A percentile compares a stretch with the other conserved stretches of the same genome.
phyloP scores from a whole-genome alignment of 2,113 vertebrate species.

The Archilochus colubris region DNA sequence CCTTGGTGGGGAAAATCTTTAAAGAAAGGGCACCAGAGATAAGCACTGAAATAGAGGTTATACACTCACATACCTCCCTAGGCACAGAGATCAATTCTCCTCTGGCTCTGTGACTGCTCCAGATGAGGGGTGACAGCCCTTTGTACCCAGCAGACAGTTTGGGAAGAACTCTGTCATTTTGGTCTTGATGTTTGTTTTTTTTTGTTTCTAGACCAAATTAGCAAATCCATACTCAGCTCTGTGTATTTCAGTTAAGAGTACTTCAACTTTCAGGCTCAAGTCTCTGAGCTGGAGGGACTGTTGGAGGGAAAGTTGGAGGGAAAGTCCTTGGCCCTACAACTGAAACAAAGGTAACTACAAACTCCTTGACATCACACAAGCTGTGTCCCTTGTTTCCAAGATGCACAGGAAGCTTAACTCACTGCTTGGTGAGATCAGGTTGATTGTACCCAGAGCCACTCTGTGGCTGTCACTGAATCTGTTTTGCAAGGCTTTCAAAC shows the following conservation, averaged over 20 bases:
- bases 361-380: neutral
- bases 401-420: neutral
- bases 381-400: neutral
- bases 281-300: neutral
- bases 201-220: neutral
- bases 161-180: neutral
- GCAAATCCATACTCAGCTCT: neutral
- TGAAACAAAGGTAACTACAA: neutral
- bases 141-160: neutral
- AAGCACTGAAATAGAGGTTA: neutral
- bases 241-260: neutral
- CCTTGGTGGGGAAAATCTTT: neutral
- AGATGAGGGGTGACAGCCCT: neutral
- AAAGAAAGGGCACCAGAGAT: neutral
- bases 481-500: neutral
- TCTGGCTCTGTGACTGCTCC: neutral
- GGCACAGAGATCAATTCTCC: neutral
- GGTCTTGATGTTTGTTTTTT: neutral
- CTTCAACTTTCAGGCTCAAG: neutral
- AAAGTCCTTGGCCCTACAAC: neutral
- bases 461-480: neutral
- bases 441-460: neutral
- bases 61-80: neutral
- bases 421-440: neutral
- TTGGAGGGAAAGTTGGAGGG: neutral